Base-by-base conservation (phyloP, 2,888 invertebrate genomes). In the Mechanitis mazaeus region DNA sequence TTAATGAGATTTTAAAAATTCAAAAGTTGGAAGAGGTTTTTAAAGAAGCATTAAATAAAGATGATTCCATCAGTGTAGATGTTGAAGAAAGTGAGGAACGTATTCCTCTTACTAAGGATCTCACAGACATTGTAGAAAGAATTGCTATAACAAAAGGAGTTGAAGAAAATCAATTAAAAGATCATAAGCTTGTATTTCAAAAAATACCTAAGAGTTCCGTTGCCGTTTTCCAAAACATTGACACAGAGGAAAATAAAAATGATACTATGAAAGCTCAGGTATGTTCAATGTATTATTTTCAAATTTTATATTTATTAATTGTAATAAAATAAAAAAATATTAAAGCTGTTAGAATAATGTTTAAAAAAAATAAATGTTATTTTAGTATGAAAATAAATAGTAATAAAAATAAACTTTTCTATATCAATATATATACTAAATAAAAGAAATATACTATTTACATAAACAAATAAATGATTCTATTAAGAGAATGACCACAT, bases 191-290 rank as follows among this genome's bases (percentile, higher is more conserved):
- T 33, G 74, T 81, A 38, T 76, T 93, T 50, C 91, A 93, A 72
- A 81, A 85, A 61, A 92, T 94, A 65, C 91, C 92, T 7, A 91
- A 91, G 46, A 93, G 91, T 70, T 82, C 88, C 55, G 90, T 89
- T 46, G 94, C 93, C 35, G 92, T 94, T 0, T 94, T 93, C 78
- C 94, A 94, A 82, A 94, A 92, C 63, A 73, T 93, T 63, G 73
- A 81, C 46, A 64, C 69, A 68, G 61, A 72, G 61, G 76, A 81
- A 63, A 78, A 72, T 70, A 79, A 82, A 54, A 75, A 78, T 38
- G 83, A 87, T 68, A 86, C 84, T 69, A 94, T 94, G 83, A 92
- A 91, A 74, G 83, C 87, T 28, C 93, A 94, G 83, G 93, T 93
- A 84, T 5, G 35, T 35, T 35, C 6, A 35, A 35, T 35, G 6